Conservation (phyloP, 2,797 vertebrate genomes). For the Sternotherus odoratus region DNA sequence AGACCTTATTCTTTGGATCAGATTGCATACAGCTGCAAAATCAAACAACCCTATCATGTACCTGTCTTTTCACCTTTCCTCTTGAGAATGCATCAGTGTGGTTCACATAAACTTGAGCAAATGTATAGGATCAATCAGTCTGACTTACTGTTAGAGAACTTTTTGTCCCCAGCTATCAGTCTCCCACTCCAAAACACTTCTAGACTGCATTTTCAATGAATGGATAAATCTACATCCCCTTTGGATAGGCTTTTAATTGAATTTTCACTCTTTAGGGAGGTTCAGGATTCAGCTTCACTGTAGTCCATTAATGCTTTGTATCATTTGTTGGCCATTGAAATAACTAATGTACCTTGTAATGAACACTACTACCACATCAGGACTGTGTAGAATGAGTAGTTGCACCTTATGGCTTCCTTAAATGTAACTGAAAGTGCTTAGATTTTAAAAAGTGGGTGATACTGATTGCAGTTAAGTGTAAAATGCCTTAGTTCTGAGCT, state of each 20-base stretch:
- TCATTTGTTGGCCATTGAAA: neutral
- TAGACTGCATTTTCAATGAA: neutral
- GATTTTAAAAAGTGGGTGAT: neutral
- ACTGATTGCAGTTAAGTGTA: constrained; percentile 5
- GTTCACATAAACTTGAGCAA: neutral
- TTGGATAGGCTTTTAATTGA: neutral
- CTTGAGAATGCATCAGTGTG: neutral
- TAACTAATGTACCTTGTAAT: neutral
- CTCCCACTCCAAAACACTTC: neutral
- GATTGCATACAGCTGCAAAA: neutral
- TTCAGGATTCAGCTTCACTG: neutral
- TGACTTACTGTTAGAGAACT: neutral
- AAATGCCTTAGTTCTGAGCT: constrained; percentile 45
- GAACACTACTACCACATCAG: neutral
- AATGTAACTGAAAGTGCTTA: neutral
- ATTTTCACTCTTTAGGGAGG: neutral
- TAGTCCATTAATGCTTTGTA: neutral
- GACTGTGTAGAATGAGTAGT: neutral
- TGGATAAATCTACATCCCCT: neutral
- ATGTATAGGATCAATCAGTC: constrained; percentile 2
- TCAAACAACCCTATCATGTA: constrained; percentile 34
- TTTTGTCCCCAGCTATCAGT: neutral
- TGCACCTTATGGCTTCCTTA: neutral
- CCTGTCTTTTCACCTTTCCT: neutral
- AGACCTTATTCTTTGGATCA: neutral